Percentiles rank a stretch among this genome's conserved stretches.
These are phyloP conservation scores for Nebria ingens DNA, from an alignment of 1,140 invertebrate genomes.

Conservation along the genomic window DNA sequence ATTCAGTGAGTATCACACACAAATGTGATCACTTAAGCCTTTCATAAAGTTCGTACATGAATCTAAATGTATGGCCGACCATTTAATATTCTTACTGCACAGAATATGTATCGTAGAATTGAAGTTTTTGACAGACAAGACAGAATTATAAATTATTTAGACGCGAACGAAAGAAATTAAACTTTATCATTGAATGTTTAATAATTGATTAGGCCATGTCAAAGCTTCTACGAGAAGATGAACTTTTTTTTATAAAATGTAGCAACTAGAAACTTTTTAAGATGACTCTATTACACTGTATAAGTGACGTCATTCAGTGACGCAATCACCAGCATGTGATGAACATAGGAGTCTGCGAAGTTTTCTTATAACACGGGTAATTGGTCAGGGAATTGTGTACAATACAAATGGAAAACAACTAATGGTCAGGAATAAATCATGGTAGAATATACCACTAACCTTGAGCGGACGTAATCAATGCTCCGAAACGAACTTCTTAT, in stretches of 20 bases:
- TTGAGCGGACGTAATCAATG: conserved; percentile 2
- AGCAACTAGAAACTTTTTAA: neutral
- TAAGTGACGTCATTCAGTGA: neutral
- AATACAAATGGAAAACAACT: conserved; percentile 2
- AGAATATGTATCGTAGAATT: too few species aligned
- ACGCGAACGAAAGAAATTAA: too few species aligned
- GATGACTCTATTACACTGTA: neutral
- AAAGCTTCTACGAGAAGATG: neutral
- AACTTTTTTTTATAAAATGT: neutral
- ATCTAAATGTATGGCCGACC: too few species aligned
- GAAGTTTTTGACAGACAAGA: too few species aligned
- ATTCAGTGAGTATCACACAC: too few species aligned
- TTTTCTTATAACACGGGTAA: neutral
- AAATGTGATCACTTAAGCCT: too few species aligned
- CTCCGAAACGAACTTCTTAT: neutral
- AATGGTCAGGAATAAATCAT: conserved; percentile 1
- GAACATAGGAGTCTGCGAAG: too few species aligned
- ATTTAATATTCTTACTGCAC: too few species aligned
- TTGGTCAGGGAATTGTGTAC: neutral
- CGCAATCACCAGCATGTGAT: neutral
- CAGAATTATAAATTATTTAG: too few species aligned
- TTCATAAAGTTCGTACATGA: too few species aligned
- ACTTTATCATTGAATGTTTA: neutral
- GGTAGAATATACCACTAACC: neutral
- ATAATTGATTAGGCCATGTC: neutral